Conservation (phyloP, 2,888 invertebrate species). For the Ceraclea dissimilis region DNA sequence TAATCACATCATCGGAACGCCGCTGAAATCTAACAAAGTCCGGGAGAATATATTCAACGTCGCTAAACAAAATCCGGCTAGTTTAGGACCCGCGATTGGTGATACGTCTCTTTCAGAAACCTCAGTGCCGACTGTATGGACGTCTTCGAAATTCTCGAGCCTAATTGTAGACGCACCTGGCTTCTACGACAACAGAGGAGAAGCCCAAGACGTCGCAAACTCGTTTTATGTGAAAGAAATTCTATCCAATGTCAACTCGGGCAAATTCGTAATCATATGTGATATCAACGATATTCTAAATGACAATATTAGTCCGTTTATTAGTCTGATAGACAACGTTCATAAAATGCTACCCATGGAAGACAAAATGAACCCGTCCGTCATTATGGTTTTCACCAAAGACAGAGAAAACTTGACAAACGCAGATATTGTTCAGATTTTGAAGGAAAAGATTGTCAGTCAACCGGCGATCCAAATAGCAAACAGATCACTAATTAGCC, state of each 20-base stretch:
- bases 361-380: not conserved
- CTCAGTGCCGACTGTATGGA: not conserved
- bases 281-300: not conserved
- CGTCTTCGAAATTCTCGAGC: not conserved
- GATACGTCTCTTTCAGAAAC: not conserved
- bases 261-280: not conserved
- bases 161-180: constrained; percentile 2
- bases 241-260: not conserved
- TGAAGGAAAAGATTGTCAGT: not conserved
- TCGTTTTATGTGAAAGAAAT: constrained; percentile 1
- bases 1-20: constrained; percentile 1
- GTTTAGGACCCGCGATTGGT: not conserved
- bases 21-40: not conserved
- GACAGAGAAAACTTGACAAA: not conserved
- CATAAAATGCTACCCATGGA: not conserved
- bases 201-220: constrained; percentile 4
- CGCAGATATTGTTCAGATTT: not conserved
- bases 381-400: constrained; percentile 1
- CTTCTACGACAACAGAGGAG: constrained; percentile 3
- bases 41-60: not conserved
- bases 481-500: not conserved
- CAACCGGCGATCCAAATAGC: not conserved
- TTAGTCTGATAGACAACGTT: not conserved
- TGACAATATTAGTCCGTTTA: not conserved
- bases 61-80: not conserved